Conservation (phyloP, 2,113 vertebrate genomes). For the Formicarius rufipectus region DNA sequence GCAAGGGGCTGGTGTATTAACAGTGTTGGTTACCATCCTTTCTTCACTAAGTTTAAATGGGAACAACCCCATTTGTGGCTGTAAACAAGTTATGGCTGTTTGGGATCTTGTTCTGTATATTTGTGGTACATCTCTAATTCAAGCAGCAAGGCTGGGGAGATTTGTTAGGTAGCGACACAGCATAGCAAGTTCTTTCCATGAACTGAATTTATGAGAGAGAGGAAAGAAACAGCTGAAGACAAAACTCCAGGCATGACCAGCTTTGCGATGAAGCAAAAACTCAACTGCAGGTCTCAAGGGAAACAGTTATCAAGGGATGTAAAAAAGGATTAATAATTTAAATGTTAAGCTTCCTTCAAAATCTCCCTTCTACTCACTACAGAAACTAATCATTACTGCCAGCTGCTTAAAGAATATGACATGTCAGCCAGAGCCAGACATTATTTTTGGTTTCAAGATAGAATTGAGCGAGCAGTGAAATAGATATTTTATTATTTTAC, state of each 20-base stretch:
- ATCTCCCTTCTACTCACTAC: not conserved
- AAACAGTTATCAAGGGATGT: not conserved
- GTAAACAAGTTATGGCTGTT: not conserved
- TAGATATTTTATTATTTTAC: constrained; percentile 33
- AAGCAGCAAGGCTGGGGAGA: not conserved
- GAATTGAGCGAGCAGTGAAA: not conserved
- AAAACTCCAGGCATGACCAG: not conserved
- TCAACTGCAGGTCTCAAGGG: not conserved
- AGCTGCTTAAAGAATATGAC: not conserved
- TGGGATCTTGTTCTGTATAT: not conserved
- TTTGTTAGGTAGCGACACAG: not conserved
- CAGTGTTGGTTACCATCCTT: not conserved
- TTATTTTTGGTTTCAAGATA: not conserved
- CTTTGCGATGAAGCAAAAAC: not conserved
- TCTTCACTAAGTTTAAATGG: not conserved
- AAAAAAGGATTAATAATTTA: not conserved
- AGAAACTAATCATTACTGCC: not conserved
- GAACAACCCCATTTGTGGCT: not conserved
- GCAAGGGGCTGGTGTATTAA: not conserved
- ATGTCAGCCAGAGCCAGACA: not conserved
- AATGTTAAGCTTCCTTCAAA: not conserved
- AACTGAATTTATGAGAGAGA: not conserved
- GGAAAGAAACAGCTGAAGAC: not conserved
- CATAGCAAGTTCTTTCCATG: not conserved
- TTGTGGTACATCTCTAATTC: not conserved